Evolutionary conservation across 2,888 invertebrate species (phyloP), one percentile per base, ranked within the genome.

Genomic region (Merodon equestris): DNA sequence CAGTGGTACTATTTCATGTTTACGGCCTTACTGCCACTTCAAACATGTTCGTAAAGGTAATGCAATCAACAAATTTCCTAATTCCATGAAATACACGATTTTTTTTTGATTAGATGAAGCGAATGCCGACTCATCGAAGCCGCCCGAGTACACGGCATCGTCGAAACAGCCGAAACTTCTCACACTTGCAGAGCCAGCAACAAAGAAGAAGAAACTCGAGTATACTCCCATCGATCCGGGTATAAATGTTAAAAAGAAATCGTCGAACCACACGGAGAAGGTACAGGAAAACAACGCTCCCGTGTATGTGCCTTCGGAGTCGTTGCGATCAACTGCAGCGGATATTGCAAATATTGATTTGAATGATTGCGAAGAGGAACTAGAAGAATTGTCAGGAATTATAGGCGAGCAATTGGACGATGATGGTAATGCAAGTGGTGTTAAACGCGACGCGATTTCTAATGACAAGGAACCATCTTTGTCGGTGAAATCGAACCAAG

Each of bases 1-100:
- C 85, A 92, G 91, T 86, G 82, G 74, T 42, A 70, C 57, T 47
- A 94, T 93, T 77, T 90, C 92, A 57, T 97, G 97, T 89, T 94
- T 94, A 83, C 91, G 97, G 85, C 96, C 97, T 17, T 96, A 97
- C 89, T 97, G 97, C 90, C 97, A 97, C 90, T 97, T 95, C 89
- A 93, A 95, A 86, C 97, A 97, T 89, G 91, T 92, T 83, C 94
- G 92, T 85, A 94, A 93, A 90, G 95, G 95, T 90, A 83, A 67
- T 12, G 1, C 15, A 54, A 9, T 12, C 3, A 13, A 44, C 2
- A 4, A 12, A 42, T 68, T 76, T 61, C 48, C n/a, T 47, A 36
- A 56, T 19, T 12, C 17, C 7, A 10, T 14, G 12, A 27, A 56
- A 63, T 56, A n/a, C 1, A 18, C 19, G 17, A 10, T n/a, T 19